phyloP scores from a whole-genome alignment of 2,113 vertebrate genomes.

The Thalassoma bifasciatum region DNA sequence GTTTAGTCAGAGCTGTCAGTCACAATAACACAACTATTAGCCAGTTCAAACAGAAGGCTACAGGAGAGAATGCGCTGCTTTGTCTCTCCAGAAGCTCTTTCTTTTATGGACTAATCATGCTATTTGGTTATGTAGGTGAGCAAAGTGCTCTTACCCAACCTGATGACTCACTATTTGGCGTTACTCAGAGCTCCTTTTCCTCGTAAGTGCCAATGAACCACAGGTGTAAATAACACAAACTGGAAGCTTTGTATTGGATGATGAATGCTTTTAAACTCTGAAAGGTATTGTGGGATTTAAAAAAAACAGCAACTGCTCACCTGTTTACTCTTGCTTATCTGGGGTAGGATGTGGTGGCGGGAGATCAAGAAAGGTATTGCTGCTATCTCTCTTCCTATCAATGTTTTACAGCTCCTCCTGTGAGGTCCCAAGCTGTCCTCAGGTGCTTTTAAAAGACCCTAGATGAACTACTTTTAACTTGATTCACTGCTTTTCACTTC shows the following conservation, averaged over 20 bases:
- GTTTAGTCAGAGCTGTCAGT: neutral
- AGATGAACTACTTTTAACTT: too few relatives aligned
- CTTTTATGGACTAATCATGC: constrained; percentile 3
- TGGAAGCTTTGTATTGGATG: neutral
- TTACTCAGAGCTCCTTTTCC: constrained; percentile 6
- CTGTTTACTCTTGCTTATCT: too few relatives aligned
- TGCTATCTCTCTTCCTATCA: too few relatives aligned
- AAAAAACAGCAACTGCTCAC: too few relatives aligned
- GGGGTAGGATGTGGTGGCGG: too few relatives aligned
- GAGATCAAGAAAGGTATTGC: too few relatives aligned
- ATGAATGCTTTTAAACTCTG: neutral
- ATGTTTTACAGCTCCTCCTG: too few relatives aligned
- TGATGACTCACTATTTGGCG: constrained; percentile 23
- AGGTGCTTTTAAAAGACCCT: too few relatives aligned
- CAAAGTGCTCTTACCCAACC: constrained; percentile 4
- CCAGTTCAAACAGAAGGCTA: neutral
- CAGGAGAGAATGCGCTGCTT: constrained; percentile 7
- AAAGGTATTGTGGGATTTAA: neutral
- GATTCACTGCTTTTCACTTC: too few relatives aligned
- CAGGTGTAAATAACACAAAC: neutral
- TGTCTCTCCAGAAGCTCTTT: constrained; percentile 17
- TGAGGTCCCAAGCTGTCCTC: too few relatives aligned
- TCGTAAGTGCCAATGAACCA: constrained; percentile 2
- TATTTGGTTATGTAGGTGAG: constrained; percentile 16
- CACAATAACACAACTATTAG: neutral